These are phyloP conservation scores for Dicyrtomina minuta DNA, from an alignment of 2,888 invertebrate genomes.

Conservation along the genomic window DNA sequence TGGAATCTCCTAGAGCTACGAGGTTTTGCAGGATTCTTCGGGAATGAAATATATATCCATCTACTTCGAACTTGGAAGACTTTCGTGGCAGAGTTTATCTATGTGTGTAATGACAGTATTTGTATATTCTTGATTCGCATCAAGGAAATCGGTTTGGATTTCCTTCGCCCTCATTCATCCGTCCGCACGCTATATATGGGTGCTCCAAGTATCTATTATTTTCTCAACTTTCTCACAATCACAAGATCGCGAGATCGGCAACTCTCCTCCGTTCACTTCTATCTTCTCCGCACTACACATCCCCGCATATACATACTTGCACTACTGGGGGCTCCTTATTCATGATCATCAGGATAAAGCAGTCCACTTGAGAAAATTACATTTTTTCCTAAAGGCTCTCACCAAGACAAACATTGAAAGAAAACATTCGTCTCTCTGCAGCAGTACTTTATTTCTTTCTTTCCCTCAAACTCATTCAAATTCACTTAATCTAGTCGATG, in stretches of 20 bases:
- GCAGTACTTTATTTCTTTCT: background rate
- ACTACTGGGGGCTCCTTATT: background rate
- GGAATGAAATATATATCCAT: no score
- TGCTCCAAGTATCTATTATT: background rate
- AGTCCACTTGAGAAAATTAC: conserved; percentile 15
- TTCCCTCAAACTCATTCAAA: background rate
- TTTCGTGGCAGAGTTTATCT: conserved; percentile 11
- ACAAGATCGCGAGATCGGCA: no score
- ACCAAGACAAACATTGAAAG: background rate
- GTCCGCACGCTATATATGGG: background rate
- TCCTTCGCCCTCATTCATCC: background rate
- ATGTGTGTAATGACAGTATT: background rate
- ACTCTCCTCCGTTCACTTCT: no score
- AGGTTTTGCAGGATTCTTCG: no score
- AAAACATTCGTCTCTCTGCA: background rate
- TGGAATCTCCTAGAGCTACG: no score
- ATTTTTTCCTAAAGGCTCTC: conserved; percentile 6
- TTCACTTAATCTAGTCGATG: no score
- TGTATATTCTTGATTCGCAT: background rate
- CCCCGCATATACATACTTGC: background rate
- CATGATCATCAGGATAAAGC: conserved; percentile 7
- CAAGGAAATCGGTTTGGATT: background rate
- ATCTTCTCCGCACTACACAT: no score
- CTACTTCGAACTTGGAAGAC: background rate
- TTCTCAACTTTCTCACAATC: no score